These are phyloP conservation scores for Drosophila tripunctata DNA, from an alignment of 2,888 invertebrate genomes.

Conservation along the genomic window DNA sequence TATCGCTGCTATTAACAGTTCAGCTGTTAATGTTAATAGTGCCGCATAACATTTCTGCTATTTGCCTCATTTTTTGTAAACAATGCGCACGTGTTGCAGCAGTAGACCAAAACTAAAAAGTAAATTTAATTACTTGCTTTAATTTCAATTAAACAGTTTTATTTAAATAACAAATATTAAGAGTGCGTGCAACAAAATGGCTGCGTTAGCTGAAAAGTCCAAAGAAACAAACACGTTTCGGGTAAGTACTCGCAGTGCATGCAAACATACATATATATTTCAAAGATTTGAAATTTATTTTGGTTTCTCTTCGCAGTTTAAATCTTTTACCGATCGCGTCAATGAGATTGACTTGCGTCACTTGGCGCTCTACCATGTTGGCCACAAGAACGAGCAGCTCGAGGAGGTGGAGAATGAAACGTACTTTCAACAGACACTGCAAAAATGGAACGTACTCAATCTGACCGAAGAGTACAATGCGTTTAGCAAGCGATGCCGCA, in stretches of 20 bases:
- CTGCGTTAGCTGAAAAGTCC: constrained; percentile 85
- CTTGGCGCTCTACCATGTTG: constrained; percentile 93
- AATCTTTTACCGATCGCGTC: constrained; percentile 94
- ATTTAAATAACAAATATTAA: neutral
- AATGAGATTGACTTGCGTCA: constrained; percentile 91
- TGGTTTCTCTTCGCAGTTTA: constrained; percentile 87
- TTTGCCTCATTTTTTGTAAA: constrained; percentile 42
- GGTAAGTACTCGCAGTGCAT: constrained; percentile 84
- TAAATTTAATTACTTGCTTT: neutral
- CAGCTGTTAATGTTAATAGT: neutral
- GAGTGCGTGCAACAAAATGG: constrained; percentile 39
- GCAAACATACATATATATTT: neutral
- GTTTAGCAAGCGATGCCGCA: constrained; percentile 90
- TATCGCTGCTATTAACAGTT: constrained; percentile 1
- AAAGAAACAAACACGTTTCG: constrained; percentile 92
- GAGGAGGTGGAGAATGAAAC: constrained; percentile 88
- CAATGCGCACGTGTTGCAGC: constrained; percentile 50
- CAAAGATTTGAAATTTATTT: neutral
- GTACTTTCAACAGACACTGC: constrained; percentile 91
- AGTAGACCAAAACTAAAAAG: neutral
- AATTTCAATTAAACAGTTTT: neutral
- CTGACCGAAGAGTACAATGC: constrained; percentile 91
- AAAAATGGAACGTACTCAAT: constrained; percentile 96
- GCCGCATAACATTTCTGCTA: constrained; percentile 4
- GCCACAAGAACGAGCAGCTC: constrained; percentile 89